A percentile compares a stretch with the other conserved stretches of the same genome.
Conservation (phyloP, 2,113 vertebrate species). For the Antechinus stuartii region DNA sequence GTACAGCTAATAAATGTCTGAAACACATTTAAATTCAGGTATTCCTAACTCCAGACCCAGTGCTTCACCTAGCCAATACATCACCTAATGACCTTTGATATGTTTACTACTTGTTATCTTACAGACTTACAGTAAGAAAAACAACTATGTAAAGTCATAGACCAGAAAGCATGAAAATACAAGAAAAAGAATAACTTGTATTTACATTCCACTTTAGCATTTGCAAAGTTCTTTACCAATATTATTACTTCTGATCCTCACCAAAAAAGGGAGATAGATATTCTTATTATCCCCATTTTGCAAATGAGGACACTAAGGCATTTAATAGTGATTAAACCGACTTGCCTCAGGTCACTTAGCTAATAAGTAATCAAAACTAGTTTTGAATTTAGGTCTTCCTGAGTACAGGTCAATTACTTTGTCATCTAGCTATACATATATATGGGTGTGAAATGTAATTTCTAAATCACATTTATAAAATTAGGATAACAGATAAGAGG, state of each 20-base stretch:
- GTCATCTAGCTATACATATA: neutral
- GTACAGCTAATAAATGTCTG: neutral
- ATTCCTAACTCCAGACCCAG: neutral
- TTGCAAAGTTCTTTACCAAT: neutral
- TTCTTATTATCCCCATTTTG: neutral
- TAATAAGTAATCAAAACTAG: neutral
- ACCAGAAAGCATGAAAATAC: neutral
- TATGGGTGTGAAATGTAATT: neutral
- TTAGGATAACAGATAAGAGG: neutral
- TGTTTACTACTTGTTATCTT: neutral
- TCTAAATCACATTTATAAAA: neutral
- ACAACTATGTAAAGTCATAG: neutral
- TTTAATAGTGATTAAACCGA: neutral
- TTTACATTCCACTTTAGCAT: neutral
- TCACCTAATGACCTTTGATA: neutral
- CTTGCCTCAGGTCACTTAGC: neutral
- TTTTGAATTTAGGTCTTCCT: neutral
- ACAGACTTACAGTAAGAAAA: neutral
- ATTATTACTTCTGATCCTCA: neutral
- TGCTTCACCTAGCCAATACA: neutral
- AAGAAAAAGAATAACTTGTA: neutral
- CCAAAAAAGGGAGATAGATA: neutral
- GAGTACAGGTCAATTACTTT: neutral
- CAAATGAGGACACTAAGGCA: neutral
- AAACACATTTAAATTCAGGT: neutral